A percentile compares a stretch with the other conserved stretches of the same genome.
phyloP scores from a whole-genome alignment of 1,140 invertebrate species.

The Rhopalosiphum padi region DNA sequence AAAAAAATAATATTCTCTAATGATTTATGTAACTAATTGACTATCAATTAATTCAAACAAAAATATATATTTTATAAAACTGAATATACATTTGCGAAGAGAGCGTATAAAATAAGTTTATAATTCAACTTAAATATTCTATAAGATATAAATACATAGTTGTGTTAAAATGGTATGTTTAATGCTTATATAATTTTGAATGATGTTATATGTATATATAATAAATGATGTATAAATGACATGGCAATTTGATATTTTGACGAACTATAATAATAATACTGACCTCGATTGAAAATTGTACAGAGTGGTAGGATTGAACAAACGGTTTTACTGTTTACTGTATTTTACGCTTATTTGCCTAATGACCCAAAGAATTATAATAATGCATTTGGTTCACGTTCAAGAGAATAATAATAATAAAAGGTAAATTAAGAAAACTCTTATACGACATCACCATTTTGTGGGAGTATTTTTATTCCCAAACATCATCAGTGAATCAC shows the following conservation, averaged over 20 bases:
- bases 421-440: not conserved
- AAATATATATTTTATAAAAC: not conserved
- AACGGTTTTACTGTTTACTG: not conserved
- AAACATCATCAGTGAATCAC: conserved; percentile 15
- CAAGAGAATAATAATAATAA: not conserved
- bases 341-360: not conserved
- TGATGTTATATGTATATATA: not conserved
- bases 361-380: not conserved
- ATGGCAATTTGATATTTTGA: not conserved
- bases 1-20: too few species aligned
- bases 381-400: not conserved
- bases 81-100: too few species aligned
- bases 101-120: not conserved
- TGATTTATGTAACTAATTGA: not conserved
- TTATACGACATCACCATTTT: conserved; percentile 14
- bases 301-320: not conserved
- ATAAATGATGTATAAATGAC: not conserved
- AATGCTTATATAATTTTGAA: not conserved
- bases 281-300: not conserved
- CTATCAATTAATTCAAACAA: not conserved
- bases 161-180: not conserved
- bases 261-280: not conserved
- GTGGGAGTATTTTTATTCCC: not conserved
- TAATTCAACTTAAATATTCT: not conserved
- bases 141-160: too few species aligned